A percentile compares a stretch with the other conserved stretches of the same genome.
These are phyloP conservation scores for Calycopis cecrops DNA, from an alignment of 1,140 invertebrate genomes.

Conservation along the genomic window DNA sequence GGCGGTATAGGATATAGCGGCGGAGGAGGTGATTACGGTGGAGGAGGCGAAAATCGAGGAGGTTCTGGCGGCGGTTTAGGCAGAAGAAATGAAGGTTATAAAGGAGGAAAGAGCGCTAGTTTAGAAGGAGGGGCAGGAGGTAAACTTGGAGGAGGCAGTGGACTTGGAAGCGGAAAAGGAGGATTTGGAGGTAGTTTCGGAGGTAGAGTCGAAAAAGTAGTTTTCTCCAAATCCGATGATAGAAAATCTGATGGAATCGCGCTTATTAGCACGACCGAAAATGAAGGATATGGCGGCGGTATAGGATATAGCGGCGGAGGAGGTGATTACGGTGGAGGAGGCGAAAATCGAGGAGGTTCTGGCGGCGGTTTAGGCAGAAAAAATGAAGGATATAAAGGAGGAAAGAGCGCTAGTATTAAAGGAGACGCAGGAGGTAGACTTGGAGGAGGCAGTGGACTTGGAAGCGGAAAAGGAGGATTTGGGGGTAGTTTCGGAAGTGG, in stretches of 20 bases:
- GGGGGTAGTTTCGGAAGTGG: conserved; percentile 26
- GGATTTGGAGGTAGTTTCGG: conserved; percentile 24
- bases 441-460: conserved; percentile 21
- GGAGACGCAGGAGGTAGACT: conserved; percentile 20
- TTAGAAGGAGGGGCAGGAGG: conserved; percentile 22
- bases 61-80: no score
- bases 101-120: conserved; percentile 20
- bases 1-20: no score
- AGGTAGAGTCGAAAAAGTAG: conserved; percentile 20
- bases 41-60: no score
- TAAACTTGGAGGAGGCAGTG: conserved; percentile 20
- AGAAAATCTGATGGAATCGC: no score
- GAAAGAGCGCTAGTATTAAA: conserved; percentile 21
- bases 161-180: conserved; percentile 15
- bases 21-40: conserved; percentile 21
- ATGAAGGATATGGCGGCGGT: no score
- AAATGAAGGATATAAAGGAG: no score
- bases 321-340: conserved; percentile 23
- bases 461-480: conserved; percentile 17
- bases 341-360: no score
- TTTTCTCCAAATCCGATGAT: no score
- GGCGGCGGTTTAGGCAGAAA: no score
- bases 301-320: no score
- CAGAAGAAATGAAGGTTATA: no score
- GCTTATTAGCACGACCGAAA: no score